Base-by-base conservation (phyloP, 64 coral and sea anemone species). In the Stichodactyla mertensii region DNA sequence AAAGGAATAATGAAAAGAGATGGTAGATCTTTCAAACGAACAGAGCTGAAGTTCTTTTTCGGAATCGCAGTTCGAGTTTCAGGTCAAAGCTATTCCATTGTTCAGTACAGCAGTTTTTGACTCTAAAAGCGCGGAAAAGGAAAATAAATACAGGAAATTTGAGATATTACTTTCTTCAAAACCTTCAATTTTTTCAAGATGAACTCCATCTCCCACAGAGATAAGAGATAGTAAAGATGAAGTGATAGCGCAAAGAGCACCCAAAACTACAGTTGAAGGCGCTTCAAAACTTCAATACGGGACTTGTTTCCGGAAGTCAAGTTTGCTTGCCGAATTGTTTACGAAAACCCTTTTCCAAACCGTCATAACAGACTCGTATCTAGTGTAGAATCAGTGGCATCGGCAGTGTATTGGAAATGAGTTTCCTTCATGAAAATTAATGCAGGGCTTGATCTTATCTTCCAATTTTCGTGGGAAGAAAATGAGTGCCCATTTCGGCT, bases 61-160 rank as follows among this genome's bases (percentile, higher is more conserved):
- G 15, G 10, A 27, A 51, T 15, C 22, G 45, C 69, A 27, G 22
- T 74, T 74, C 14, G 56, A 58, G 5, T 58, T 58, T 58, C 27
- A 74, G 69, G 69, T 74, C 69, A 74, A 74, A 23, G 69, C 69
- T 27, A 74, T 74, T n/a, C 26, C 53, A 81, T 81, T 81, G 36
- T 81, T 55, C 62, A 66, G 28, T 81, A 7, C 83, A 61, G 22
- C 16, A 85, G 83, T 85, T 64, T 85, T 85, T 64, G 1, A 85
- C 12, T 85, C 60, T 55, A 64, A 58, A 85, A 85, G 83, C 56
- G 83, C 83, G 56, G 83, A 55, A 85, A 85, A 64, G 83, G 13
- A 85, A 85, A 85, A 85, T 85, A 85, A 85, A 85, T 85, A 85
- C 53, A 85, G 83, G 83, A 85, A 85, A 85, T 85, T 85, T 85